Evolutionary conservation across 2,113 vertebrate genomes (phyloP).

Genomic region (Pantherophis guttatus): DNA sequence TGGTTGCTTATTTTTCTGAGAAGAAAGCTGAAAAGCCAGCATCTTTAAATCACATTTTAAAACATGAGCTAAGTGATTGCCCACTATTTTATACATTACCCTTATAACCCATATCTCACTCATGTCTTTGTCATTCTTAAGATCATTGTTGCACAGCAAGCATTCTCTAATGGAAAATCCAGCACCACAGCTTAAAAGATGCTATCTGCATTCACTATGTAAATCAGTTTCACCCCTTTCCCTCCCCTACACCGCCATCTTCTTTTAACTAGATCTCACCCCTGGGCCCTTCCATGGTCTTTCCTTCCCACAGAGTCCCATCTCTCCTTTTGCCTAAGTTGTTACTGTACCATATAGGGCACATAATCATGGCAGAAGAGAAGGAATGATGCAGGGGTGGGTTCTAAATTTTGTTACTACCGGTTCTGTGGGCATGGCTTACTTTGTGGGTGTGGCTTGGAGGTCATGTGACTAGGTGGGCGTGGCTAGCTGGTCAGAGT

Average conservation of each 20-base stretch:
- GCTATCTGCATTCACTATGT: neutral
- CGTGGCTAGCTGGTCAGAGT: too few relatives aligned
- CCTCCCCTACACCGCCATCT: neutral
- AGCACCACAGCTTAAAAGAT: neutral
- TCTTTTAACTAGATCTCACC: neutral
- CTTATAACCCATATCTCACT: neutral
- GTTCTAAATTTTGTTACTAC: too few relatives aligned
- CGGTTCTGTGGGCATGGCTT: too few relatives aligned
- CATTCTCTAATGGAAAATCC: neutral
- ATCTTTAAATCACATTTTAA: neutral
- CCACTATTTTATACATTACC: neutral
- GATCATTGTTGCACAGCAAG: neutral
- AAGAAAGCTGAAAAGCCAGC: neutral
- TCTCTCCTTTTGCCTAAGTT: neutral
- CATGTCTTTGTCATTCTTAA: neutral
- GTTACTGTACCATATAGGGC: neutral
- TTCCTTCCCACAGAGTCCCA: neutral
- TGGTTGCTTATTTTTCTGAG: neutral
- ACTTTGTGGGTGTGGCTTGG: too few relatives aligned
- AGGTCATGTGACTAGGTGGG: too few relatives aligned
- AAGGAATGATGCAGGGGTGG: neutral
- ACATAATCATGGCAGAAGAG: neutral
- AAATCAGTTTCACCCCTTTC: neutral
- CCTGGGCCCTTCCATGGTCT: neutral
- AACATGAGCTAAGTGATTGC: neutral